Base-by-base conservation (phyloP, 2,113 vertebrate species). In the Sula dactylatra region DNA sequence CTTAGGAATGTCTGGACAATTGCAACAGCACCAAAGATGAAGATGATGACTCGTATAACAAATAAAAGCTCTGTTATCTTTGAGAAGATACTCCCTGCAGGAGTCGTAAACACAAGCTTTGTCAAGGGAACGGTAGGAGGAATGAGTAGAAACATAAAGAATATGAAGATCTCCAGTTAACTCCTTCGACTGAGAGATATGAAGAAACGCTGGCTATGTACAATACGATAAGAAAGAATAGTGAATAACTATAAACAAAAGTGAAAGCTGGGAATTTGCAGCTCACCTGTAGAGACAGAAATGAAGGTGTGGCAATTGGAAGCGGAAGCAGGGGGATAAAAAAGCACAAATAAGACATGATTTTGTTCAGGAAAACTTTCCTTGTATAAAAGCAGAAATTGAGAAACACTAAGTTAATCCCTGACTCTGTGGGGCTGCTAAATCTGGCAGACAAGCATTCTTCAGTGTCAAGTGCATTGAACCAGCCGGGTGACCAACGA, bases 81-180 rank as follows among this genome's bases (percentile, higher is more conserved):
- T 40, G 20, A 50, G 42, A 50, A 58, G 71, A 72, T 42, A 45
- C 12, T 31, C 42, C 24, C 66, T 54, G 14, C 42, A 50, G 44
- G 34, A 25, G 40, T 66, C 1, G 2, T 49, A 64, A 76, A 19
- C 16, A 59, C 0, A 1, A 50, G 14, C 16, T 62, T 55, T 7
- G 1, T 47, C 49, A 32, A 52, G 29, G 16, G 47, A 82, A 87
- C 29, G 11, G 49, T 16, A 14, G 64, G 78, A 59, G 18, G 31
- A 81, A 72, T 18, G 17, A 69, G 34, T 20, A n/a, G 54, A 79
- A 82, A 49, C 5, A 9, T 74, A 5, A 78, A 74, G 38, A 55
- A 50, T n/a, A 11, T 61, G 19, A 80, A 67, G 59, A 78, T 79
- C 32, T 72, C 42, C 79, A 67, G 22, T 45, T 59, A 58, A 78